Conservation (phyloP, 1,140 invertebrate species). For the Ganaspis sp. region DNA sequence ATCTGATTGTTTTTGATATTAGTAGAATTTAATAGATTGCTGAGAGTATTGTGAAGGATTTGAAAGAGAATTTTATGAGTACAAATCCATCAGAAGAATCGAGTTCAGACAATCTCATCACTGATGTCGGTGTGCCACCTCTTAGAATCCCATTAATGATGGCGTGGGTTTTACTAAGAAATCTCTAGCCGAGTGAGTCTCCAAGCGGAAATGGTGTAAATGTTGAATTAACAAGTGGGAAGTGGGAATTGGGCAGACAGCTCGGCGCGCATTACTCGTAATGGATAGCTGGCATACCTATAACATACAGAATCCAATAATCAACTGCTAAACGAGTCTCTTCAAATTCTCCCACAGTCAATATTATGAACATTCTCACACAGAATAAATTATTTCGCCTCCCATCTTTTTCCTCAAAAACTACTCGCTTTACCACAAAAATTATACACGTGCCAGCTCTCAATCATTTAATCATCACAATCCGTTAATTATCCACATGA, state of each 20-base stretch:
- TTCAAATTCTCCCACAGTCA: conserved; percentile 13
- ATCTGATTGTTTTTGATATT: no score
- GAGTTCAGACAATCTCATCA: conserved; percentile 45
- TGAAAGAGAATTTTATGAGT: conserved; percentile 12
- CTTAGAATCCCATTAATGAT: conserved; percentile 53
- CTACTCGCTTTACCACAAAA: neutral
- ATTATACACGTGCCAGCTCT: neutral
- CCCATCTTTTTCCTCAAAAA: neutral
- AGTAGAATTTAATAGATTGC: no score
- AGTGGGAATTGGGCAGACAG: conserved; percentile 68
- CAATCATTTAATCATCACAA: neutral
- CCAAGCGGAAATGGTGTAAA: conserved; percentile 62
- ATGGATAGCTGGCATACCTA: conserved; percentile 58
- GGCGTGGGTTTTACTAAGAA: conserved; percentile 66
- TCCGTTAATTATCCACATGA: neutral
- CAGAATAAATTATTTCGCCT: conserved; percentile 3
- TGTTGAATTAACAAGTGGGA: conserved; percentile 65
- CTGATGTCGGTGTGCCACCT: conserved; percentile 51
- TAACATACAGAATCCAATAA: conserved; percentile 43
- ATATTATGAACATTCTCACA: conserved; percentile 17
- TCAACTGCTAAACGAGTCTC: conserved; percentile 25
- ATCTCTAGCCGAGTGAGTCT: conserved; percentile 59
- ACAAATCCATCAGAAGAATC: conserved; percentile 23
- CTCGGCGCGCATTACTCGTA: conserved; percentile 63
- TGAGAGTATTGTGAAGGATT: no score